Conservation (phyloP, 2,113 vertebrate genomes). For the Cinclus mexicanus region DNA sequence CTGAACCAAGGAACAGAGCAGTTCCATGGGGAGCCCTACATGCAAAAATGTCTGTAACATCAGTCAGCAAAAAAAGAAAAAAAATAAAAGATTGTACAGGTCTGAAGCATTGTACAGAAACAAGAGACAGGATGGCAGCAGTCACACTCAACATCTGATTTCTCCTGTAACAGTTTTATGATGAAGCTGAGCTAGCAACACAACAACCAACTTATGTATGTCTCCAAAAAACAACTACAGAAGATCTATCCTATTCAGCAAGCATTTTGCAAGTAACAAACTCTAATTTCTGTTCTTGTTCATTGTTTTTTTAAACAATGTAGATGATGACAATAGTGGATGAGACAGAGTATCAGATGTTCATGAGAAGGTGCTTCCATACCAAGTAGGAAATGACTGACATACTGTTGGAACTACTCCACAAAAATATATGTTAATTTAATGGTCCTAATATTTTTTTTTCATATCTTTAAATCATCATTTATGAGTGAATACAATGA, state of each 20-base stretch:
- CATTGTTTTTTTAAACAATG: not conserved
- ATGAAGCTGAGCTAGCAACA: not conserved
- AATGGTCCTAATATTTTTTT: not conserved
- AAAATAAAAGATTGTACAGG: not conserved
- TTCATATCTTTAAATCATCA: not conserved
- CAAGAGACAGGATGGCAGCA: not conserved
- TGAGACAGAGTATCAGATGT: not conserved
- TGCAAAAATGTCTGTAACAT: not conserved
- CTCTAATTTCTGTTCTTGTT: not conserved
- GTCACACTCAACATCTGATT: not conserved
- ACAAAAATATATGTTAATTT: not conserved
- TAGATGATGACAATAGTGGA: not conserved
- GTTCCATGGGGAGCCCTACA: not conserved
- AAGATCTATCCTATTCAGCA: not conserved
- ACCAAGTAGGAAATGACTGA: not conserved
- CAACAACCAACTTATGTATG: not conserved
- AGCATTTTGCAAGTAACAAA: not conserved
- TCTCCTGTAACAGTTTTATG: not conserved
- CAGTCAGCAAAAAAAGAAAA: not conserved
- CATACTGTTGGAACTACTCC: not conserved
- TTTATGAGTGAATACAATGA: not conserved
- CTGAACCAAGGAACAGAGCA: not conserved
- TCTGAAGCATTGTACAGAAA: not conserved
- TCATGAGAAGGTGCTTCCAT: not conserved
- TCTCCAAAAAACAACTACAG: not conserved